These are phyloP conservation scores for Telenomus remus DNA, from an alignment of 1,140 invertebrate genomes.

Conservation along the genomic window DNA sequence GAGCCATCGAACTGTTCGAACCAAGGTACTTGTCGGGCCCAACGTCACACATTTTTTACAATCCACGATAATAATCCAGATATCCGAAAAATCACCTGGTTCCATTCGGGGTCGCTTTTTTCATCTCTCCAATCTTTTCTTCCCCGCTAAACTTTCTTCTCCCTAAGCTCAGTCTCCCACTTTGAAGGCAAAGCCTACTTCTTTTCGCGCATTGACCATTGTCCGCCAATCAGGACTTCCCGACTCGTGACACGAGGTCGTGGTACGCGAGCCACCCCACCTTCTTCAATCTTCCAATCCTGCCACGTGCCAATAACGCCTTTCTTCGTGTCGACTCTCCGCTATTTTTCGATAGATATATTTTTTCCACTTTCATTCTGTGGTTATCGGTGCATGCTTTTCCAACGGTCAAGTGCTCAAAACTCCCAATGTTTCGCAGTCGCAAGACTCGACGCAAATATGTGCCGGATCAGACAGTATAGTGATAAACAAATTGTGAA, in stretches of 20 bases:
- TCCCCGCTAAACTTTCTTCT: constrained; percentile 41
- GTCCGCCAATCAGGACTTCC: constrained; percentile 58
- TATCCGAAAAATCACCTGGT: constrained; percentile 18
- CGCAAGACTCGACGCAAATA: constrained; percentile 25
- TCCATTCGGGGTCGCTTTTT: constrained; percentile 26
- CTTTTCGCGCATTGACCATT: constrained; percentile 58
- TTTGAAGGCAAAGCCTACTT: constrained; percentile 51
- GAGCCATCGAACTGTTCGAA: constrained; percentile 56
- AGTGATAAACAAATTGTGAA: constrained; percentile 32
- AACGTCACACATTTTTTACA: not conserved
- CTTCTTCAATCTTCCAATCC: constrained; percentile 53
- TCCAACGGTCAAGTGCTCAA: constrained; percentile 28
- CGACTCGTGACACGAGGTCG: constrained; percentile 57
- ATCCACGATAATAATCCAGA: not conserved
- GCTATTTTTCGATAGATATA: constrained; percentile 54
- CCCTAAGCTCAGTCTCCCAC: constrained; percentile 46
- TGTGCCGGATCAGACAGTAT: constrained; percentile 15
- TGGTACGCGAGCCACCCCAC: constrained; percentile 54
- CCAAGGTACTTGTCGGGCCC: constrained; percentile 13
- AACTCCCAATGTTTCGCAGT: constrained; percentile 13
- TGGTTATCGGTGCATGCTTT: constrained; percentile 42
- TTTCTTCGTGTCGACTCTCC: constrained; percentile 49
- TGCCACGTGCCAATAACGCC: constrained; percentile 59
- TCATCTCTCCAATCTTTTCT: constrained; percentile 13
- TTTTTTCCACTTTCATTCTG: constrained; percentile 44